A percentile compares a stretch with the other conserved stretches of the same genome.
Evolutionary conservation across 2,113 vertebrate genomes (phyloP).

Genomic region (Albula glossodonta): DNA sequence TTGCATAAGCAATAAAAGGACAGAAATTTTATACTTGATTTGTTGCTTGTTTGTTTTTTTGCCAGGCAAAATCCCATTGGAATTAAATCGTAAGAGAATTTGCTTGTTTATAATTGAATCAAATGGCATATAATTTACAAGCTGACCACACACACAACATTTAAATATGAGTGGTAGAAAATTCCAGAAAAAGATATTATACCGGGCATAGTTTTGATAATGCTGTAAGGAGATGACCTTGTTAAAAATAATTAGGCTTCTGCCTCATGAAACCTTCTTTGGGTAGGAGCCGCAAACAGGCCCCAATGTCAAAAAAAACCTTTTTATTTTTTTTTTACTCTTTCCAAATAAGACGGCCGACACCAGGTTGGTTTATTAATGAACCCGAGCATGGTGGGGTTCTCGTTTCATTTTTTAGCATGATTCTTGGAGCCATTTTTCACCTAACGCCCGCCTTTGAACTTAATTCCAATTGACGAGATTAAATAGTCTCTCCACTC

Average conservation of each 20-base stretch:
- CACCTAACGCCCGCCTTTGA: conserved; percentile 34
- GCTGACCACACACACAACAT: not conserved
- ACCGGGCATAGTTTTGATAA: conserved; percentile 34
- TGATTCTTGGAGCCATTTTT: conserved; percentile 18
- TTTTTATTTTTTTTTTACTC: conserved; percentile 14
- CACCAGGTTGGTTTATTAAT: conserved; percentile 8
- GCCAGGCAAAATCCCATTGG: too few species aligned
- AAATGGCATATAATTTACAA: not conserved
- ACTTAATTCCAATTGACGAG: conserved; percentile 37
- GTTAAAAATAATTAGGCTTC: conserved; percentile 48
- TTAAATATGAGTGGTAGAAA: conserved; percentile 30
- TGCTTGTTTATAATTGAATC: not conserved
- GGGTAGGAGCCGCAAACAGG: conserved; percentile 24
- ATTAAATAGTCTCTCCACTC: conserved; percentile 31
- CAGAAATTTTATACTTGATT: too few species aligned
- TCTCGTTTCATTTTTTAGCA: conserved; percentile 23
- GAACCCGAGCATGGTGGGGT: conserved; percentile 3
- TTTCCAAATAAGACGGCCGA: not conserved
- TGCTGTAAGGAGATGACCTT: conserved; percentile 43
- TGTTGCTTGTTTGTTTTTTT: too few species aligned
- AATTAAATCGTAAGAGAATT: too few species aligned
- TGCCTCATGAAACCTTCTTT: conserved; percentile 32
- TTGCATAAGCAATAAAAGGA: too few species aligned
- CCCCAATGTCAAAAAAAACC: conserved; percentile 17
- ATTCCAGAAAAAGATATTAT: conserved; percentile 25